Base-by-base conservation (phyloP, 2,113 vertebrate species). In the Marmota monax region DNA sequence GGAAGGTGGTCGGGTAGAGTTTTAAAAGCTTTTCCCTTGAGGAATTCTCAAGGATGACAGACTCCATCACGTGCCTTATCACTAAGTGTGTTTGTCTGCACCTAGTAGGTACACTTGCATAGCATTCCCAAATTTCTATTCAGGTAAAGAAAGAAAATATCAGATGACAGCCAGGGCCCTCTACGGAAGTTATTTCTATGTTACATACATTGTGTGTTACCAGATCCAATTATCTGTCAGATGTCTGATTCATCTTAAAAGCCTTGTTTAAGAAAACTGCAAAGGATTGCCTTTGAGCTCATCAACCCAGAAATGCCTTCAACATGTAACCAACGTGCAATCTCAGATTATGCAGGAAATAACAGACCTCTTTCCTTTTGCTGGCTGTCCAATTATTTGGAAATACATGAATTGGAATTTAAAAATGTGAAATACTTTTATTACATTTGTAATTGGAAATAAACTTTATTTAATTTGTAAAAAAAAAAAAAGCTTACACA, bases 361-460 rank as follows among this genome's bases (percentile, higher is more conserved):
- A 76, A 56, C 1, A 18, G 2, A 16, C 23, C 6, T 48, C 13
- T 37, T 83, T 88, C 5, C 16, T 78, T 80, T 53, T 16, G 13
- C 65, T 56, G 84, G 74, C 13, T 79, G 14, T 20, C 67, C 5
- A 76, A 69, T 34, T 65, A 63, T 76, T 80, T 84, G 18, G 34
- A 92, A 84, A 63, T 22, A 45, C 9, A 27, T 34, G 7, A 95
- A 80, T 20, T 37, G 1, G 32, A 84, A 67, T 70, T 39, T 76
- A 95, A 92, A 89, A 2, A 34, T 7, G 27, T 45, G 1, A 83
- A 42, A 9, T 65, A 58, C 65, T 53, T 37, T 61, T 18, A 45
- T 72, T 87, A 73, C 51, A 73, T 58, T 77, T 88, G 32, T 53
- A 80, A 73, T 63, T 45, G 53, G 10, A 65, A 94, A 84, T 56